Conservation (phyloP, 2,888 invertebrate species). For the Nomada flava region DNA sequence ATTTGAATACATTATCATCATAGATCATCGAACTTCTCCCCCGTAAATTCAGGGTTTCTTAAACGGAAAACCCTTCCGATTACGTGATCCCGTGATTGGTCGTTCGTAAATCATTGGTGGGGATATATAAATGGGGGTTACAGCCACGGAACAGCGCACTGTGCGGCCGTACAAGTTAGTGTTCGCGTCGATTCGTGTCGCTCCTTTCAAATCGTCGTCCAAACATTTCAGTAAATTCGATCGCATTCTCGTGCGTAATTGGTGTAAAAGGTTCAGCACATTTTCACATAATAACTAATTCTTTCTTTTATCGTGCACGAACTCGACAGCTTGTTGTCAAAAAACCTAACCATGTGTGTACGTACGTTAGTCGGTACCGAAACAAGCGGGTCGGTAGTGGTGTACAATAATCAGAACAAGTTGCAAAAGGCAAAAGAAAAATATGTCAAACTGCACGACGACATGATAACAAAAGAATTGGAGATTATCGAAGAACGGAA, state of each 20-base stretch:
- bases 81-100: conserved; percentile 33
- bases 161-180: conserved; percentile 46
- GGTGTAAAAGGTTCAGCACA: conserved; percentile 5
- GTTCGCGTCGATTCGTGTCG: conserved; percentile 1
- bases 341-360: conserved; percentile 73
- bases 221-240: conserved; percentile 23
- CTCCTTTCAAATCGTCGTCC: conserved; percentile 30
- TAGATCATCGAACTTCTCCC: conserved; percentile 44
- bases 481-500: conserved; percentile 63
- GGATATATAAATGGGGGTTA: conserved; percentile 60
- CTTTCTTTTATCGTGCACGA: conserved; percentile 4
- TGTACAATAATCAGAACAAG: conserved; percentile 52
- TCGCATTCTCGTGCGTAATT: conserved; percentile 1
- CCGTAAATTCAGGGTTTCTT: conserved; percentile 32
- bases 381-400: conserved; percentile 45
- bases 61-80: conserved; percentile 39
- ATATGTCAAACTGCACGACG: conserved; percentile 77
- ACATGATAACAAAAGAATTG: conserved; percentile 71
- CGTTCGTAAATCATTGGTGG: conserved; percentile 34
- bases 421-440: conserved; percentile 76
- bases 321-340: not conserved
- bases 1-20: not conserved
- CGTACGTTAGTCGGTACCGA: conserved; percentile 71
- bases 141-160: conserved; percentile 56
- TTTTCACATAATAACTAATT: not conserved